Conservation (phyloP, 2,797 vertebrate genomes). For the Amazonetta brasiliensis region DNA sequence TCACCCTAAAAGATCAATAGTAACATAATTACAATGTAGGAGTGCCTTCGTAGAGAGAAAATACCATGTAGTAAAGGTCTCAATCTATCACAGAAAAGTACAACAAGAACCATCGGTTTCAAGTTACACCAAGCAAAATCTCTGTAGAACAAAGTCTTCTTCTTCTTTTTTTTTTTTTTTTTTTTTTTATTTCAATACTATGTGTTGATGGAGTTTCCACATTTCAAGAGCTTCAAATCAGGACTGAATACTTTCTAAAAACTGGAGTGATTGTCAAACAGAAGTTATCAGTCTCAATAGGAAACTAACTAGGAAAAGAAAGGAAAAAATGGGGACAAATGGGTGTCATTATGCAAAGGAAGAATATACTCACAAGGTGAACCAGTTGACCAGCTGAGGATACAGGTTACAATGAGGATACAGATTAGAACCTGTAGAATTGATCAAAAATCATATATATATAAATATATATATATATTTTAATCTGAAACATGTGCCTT, state of each 20-base stretch:
- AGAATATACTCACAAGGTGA: not conserved
- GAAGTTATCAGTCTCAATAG: not conserved
- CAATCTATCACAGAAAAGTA: not conserved
- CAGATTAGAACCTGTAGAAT: not conserved
- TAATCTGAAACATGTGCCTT: not conserved
- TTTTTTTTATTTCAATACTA: not conserved
- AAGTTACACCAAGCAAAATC: not conserved
- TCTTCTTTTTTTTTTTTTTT: not conserved
- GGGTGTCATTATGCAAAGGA: not conserved
- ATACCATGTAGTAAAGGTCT: not conserved
- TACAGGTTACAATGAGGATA: not conserved
- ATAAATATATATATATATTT: not conserved
- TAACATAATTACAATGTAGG: constrained; percentile 20
- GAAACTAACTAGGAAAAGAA: not conserved
- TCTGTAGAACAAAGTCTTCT: not conserved
- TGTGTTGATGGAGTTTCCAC: not conserved
- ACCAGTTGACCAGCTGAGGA: not conserved
- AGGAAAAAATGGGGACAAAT: not conserved
- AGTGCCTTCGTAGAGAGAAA: not conserved
- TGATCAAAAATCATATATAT: not conserved
- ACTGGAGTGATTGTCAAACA: not conserved
- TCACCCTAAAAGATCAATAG: constrained; percentile 55
- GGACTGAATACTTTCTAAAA: not conserved
- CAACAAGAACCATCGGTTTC: not conserved
- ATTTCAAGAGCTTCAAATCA: not conserved